phyloP scores from a whole-genome alignment of 2,113 vertebrate species.

The Embiotoca jacksoni region DNA sequence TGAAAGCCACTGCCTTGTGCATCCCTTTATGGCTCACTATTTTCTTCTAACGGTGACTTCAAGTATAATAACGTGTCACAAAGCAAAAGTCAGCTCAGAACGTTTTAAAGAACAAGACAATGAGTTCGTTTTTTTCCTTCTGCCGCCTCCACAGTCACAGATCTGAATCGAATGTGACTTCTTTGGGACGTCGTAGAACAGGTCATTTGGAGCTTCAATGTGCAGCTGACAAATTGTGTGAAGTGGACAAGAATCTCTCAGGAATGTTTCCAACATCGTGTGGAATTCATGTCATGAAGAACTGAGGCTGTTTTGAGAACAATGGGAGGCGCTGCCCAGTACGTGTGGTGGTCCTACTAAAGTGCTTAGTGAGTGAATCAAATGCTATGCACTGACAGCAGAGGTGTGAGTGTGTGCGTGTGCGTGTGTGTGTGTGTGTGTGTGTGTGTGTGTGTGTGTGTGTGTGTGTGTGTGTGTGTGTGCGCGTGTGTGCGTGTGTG shows the following conservation, averaged over 20 bases:
- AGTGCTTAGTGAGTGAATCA: not conserved
- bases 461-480: constrained; percentile 24
- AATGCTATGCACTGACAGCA: not conserved
- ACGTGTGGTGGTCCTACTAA: not conserved
- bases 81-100: not conserved
- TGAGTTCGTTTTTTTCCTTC: not conserved
- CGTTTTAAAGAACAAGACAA: not conserved
- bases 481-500: constrained; percentile 11
- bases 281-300: not conserved
- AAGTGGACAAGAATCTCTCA: not conserved
- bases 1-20: not conserved
- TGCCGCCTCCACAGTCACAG: not conserved
- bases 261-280: not conserved
- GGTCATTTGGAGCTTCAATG: not conserved
- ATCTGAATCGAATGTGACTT: not conserved
- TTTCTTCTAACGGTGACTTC: not conserved
- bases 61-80: not conserved
- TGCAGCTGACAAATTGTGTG: not conserved
- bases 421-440: constrained; percentile 22
- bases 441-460: not conserved
- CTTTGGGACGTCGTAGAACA: not conserved
- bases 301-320: not conserved
- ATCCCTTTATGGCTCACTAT: too few relatives aligned
- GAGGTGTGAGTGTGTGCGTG: constrained; percentile 24
- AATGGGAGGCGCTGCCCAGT: not conserved